Percentiles rank a stretch among this genome's conserved stretches.
These are phyloP conservation scores for Agrilus planipennis DNA, from an alignment of 1,140 invertebrate species.

Conservation along the genomic window DNA sequence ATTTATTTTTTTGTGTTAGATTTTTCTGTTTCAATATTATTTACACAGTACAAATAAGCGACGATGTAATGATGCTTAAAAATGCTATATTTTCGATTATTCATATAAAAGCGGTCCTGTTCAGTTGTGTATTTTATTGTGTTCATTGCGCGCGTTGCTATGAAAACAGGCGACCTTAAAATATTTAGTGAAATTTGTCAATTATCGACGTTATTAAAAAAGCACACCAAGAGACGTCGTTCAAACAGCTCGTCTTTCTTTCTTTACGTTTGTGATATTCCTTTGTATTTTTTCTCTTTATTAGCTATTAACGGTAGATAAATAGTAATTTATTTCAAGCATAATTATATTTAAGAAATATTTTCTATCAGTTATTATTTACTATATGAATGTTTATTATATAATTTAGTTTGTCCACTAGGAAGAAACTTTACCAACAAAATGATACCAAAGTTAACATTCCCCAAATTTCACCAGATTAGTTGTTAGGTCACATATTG, in stretches of 20 bases:
- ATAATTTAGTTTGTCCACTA: conserved; percentile 9
- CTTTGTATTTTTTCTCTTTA: background rate
- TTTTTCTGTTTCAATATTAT: conserved; percentile 7
- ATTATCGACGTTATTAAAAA: too few relatives aligned
- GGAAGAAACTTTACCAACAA: conserved; percentile 30
- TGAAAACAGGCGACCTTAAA: too few relatives aligned
- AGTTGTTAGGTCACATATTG: conserved; percentile 30
- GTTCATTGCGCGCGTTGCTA: too few relatives aligned
- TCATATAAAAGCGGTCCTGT: too few relatives aligned
- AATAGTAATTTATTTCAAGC: too few relatives aligned
- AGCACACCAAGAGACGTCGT: too few relatives aligned
- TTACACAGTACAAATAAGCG: background rate
- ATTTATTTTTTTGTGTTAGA: conserved; percentile 6
- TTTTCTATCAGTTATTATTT: conserved; percentile 1
- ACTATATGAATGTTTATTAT: conserved; percentile 2
- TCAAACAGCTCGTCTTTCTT: background rate
- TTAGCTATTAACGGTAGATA: background rate
- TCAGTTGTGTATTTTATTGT: too few relatives aligned
- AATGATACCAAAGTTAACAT: conserved; percentile 40
- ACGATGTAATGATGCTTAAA: background rate
- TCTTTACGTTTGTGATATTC: background rate
- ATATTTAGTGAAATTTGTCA: too few relatives aligned
- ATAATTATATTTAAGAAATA: background rate
- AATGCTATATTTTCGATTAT: background rate
- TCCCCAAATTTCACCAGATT: conserved; percentile 34